phyloP scores from a whole-genome alignment of 2,888 invertebrate genomes.

The Andrena praecox region DNA sequence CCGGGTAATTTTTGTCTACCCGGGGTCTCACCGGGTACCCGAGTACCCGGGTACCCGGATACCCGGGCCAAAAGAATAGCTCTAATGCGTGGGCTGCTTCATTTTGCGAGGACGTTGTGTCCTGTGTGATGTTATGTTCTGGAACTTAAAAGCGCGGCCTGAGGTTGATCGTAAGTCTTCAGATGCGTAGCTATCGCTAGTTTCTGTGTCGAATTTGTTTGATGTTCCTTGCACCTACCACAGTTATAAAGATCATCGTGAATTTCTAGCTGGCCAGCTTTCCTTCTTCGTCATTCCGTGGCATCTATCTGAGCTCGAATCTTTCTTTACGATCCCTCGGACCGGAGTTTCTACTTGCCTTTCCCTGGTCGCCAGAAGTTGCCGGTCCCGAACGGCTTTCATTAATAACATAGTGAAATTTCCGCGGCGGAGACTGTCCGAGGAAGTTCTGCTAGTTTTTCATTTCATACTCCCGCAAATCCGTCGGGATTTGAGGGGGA shows the following conservation, averaged over 20 bases:
- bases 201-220: not conserved
- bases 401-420: conserved; percentile 60
- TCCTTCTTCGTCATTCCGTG: conserved; percentile 30
- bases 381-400: conserved; percentile 35
- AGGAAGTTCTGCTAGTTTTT: conserved; percentile 54
- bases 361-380: conserved; percentile 36
- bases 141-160: not conserved
- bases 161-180: not conserved
- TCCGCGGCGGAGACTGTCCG: conserved; percentile 20
- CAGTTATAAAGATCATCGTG: not conserved
- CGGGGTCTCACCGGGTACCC: too few species aligned
- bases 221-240: not conserved
- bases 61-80: too few species aligned
- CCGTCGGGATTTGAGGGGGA: conserved; percentile 19
- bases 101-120: not conserved
- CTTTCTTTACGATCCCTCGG: conserved; percentile 29
- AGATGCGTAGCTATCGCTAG: not conserved
- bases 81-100: not conserved
- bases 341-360: conserved; percentile 38
- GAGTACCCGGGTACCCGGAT: too few species aligned
- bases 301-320: conserved; percentile 35
- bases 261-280: conserved; percentile 10
- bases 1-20: too few species aligned
- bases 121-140: not conserved
- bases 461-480: conserved; percentile 23